Conservation (phyloP, 2,888 invertebrate genomes). For the Empis stercorea region DNA sequence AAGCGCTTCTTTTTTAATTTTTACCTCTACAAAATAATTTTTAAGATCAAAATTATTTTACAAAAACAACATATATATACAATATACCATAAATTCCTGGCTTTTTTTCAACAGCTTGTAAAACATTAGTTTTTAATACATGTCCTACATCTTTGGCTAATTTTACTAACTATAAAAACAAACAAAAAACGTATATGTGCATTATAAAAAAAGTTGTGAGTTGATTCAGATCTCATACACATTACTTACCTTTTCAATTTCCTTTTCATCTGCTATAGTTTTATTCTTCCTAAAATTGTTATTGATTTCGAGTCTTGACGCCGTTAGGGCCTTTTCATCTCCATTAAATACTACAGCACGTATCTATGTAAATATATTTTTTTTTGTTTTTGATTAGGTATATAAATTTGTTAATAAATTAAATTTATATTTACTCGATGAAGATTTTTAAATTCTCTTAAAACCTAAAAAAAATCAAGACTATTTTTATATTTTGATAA, state of each 20-base stretch:
- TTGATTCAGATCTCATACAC: too few relatives aligned
- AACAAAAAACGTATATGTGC: too few relatives aligned
- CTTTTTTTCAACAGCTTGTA: conserved; percentile 56
- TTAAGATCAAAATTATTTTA: neutral
- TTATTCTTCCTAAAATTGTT: conserved; percentile 59
- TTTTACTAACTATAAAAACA: conserved; percentile 45
- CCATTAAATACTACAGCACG: conserved; percentile 44
- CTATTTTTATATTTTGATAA: too few relatives aligned
- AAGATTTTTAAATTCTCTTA: conserved; percentile 8
- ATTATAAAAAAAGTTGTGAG: too few relatives aligned
- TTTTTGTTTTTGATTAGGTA: too few relatives aligned
- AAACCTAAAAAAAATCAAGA: conserved; percentile 1
- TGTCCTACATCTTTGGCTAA: conserved; percentile 54
- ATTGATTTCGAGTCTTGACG: conserved; percentile 59
- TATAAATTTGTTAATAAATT: neutral
- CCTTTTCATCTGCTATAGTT: conserved; percentile 42
- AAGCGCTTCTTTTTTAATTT: conserved; percentile 27
- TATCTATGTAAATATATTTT: too few relatives aligned
- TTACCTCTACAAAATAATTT: conserved; percentile 18
- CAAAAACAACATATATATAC: neutral
- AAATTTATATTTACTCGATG: neutral
- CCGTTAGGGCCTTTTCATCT: conserved; percentile 48
- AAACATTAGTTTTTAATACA: conserved; percentile 57
- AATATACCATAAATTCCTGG: conserved; percentile 52
- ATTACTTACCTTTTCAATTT: conserved; percentile 54